phyloP scores from a whole-genome alignment of 2,888 invertebrate genomes.

The Candidula unifasciata region DNA sequence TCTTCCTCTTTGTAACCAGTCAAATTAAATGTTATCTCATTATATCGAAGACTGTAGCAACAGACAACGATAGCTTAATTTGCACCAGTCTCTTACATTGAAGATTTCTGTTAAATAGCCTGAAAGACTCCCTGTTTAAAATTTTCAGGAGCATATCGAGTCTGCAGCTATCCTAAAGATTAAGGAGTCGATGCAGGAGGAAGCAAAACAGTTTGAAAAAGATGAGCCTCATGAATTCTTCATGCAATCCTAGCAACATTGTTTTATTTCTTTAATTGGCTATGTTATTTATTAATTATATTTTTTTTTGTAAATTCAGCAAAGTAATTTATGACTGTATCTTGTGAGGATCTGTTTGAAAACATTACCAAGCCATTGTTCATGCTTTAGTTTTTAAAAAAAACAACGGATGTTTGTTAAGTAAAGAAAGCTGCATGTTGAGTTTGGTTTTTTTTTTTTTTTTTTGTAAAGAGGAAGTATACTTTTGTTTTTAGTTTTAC shows the following conservation, averaged over 20 bases:
- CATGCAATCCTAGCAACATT: conserved; percentile 68
- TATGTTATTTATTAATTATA: background rate
- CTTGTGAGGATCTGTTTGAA: background rate
- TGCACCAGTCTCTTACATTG: conserved; percentile 20
- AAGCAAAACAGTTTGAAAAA: conserved; percentile 90
- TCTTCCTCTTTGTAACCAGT: conserved; percentile 44
- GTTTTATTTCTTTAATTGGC: conserved; percentile 31
- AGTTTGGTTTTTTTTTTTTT: background rate
- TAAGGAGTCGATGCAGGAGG: conserved; percentile 99
- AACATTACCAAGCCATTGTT: conserved; percentile 29
- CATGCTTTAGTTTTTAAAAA: background rate
- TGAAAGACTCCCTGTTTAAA: conserved; percentile 52
- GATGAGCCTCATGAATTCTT: conserved; percentile 71
- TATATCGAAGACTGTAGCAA: background rate
- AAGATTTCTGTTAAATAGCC: conserved; percentile 50
- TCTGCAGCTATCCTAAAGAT: conserved; percentile 99
- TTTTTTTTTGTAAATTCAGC: conserved; percentile 18
- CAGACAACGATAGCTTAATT: background rate
- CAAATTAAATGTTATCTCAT: conserved; percentile 31
- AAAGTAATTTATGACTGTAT: conserved; percentile 29
- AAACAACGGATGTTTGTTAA: background rate
- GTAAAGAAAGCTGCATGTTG: background rate
- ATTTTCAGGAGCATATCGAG: conserved; percentile 86
- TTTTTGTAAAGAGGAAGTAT: background rate
- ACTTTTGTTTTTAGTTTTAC: too few species aligned